Evolutionary conservation across 1,140 invertebrate species (phyloP), one percentile per base, ranked within the genome.

Genomic region (Listronotus bonariensis): DNA sequence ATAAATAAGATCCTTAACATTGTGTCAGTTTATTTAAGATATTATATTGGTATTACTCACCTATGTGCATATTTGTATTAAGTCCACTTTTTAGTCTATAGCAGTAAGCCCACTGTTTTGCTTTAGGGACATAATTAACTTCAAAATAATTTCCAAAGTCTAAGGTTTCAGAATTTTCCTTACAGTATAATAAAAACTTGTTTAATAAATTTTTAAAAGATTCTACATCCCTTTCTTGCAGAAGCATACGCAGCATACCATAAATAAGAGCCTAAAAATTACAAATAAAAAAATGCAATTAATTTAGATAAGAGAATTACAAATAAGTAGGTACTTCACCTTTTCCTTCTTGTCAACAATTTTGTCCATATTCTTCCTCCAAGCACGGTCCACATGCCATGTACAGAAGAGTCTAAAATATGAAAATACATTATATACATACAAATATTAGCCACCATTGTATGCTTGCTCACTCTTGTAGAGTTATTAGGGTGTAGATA

Each of bases 301-400:
- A n/a, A n/a, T n/a, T n/a, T n/a, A n/a, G n/a, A n/a, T n/a, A n/a
- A n/a, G n/a, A n/a, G n/a, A n/a, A 26, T 26, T 26, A 26, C 20
- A 26, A 3, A 26, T 26, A 26, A 26, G 5, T 26, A 26, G 20
- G 20, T 40, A 41, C 40, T n/a, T n/a, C 15, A 41, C 12, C 12
- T 57, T 42, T 43, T 57, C 45, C 5, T 40, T 12, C 15, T 45
- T 10, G 14, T 26, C 15, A 14, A 6, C 12, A 32, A 31, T 45
- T 48, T 56, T 61, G 9, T n/a, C 15, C 8, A 65, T 15, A 48
- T 61, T 67, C 14, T 67, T 61, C 5, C 57, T 48, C 52, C 57
- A 68, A 61, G 26, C 65, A 65, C n/a, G 60, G 56, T 57, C 60
- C 1, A 5, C 20, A 26, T 26, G 20, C 20, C 20, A 26, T 1